Conservation (phyloP, 1,140 invertebrate species). For the Bilobella aurantiaca region DNA sequence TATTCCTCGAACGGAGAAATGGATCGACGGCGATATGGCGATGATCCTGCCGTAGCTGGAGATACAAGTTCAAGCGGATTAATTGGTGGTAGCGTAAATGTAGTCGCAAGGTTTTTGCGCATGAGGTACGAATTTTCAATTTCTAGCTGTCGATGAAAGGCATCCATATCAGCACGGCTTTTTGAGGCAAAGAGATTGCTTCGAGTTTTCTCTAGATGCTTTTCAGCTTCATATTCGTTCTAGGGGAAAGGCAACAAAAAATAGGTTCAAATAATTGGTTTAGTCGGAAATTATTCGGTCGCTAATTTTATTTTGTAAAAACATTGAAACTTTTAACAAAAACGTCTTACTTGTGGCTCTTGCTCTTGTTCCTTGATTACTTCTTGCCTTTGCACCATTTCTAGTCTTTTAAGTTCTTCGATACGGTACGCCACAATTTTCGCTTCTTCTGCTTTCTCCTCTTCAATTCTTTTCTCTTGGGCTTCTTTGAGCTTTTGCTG, state of each 20-base stretch:
- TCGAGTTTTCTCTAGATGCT: not conserved
- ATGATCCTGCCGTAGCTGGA: not conserved
- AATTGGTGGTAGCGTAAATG: not conserved
- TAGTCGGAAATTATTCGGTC: no score
- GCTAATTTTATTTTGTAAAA: no score
- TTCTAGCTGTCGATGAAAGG: no score
- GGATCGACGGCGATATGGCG: not conserved
- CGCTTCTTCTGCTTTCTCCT: slow-evolving; percentile 56
- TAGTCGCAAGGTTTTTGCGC: not conserved
- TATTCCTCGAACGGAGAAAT: not conserved
- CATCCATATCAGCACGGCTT: no score
- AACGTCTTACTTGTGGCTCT: not conserved
- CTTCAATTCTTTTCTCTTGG: slow-evolving; percentile 47
- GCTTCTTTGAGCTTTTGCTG: slow-evolving; percentile 55
- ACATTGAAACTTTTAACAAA: no score
- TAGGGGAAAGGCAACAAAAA: no score
- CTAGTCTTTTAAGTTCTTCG: slow-evolving; percentile 48
- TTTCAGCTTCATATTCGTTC: no score
- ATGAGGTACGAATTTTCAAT: not conserved
- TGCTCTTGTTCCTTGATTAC: not conserved
- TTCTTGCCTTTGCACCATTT: slow-evolving; percentile 34
- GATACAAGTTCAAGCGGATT: not conserved
- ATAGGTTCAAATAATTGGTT: no score
- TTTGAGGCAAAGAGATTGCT: not conserved
- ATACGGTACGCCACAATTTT: slow-evolving; percentile 54